These are phyloP conservation scores for Anomalospiza imberbis DNA, from an alignment of 2,797 vertebrate species.

Conservation along the genomic window DNA sequence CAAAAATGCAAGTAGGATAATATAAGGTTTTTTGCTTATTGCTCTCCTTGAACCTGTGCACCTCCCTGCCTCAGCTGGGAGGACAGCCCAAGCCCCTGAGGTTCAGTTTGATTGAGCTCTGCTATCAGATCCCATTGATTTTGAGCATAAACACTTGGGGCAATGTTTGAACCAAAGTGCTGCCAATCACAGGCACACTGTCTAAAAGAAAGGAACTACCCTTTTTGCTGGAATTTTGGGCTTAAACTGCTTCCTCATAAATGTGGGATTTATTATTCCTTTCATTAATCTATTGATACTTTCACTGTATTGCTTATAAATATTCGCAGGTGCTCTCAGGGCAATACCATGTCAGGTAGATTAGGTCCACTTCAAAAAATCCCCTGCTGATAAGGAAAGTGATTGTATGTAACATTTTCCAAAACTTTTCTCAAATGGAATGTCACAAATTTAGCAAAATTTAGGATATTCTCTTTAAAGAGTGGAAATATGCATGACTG, in stretches of 20 bases:
- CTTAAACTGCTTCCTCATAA: neutral
- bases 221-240: neutral
- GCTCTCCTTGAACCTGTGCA: neutral
- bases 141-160: neutral
- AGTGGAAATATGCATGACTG: neutral
- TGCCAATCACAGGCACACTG: neutral
- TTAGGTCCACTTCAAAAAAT: neutral
- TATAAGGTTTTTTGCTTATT: neutral
- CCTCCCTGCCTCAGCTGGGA: neutral
- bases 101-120: neutral
- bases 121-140: neutral
- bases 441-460: neutral
- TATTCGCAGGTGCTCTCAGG: neutral
- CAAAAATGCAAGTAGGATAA: neutral
- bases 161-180: neutral
- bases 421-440: neutral
- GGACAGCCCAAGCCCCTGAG: neutral
- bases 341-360: neutral
- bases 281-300: neutral
- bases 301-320: neutral
- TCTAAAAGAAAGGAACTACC: fast-evolving
- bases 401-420: neutral
- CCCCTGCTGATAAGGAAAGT: neutral
- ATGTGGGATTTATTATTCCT: neutral
- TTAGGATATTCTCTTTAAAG: neutral